Evolutionary conservation across 2,888 invertebrate species (phyloP).

Genomic region (Caenorhabditis uteleia): DNA sequence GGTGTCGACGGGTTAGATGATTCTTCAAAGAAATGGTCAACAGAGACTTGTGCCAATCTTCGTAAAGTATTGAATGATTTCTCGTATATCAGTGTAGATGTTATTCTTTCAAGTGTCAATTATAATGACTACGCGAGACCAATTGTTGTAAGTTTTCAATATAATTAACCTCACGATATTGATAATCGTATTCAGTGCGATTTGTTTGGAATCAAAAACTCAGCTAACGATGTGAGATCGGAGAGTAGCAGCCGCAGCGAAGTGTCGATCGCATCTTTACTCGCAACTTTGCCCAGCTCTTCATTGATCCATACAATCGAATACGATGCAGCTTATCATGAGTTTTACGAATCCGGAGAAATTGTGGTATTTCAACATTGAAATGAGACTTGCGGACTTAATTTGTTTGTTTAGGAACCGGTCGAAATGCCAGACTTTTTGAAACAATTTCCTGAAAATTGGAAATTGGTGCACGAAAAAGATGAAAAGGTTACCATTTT

Average conservation of each 20-base stretch:
- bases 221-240: not conserved
- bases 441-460: conserved; percentile 12
- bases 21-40: conserved; percentile 8
- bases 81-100: conserved; percentile 9
- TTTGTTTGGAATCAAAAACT: conserved; percentile 8
- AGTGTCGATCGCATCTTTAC: too few species aligned
- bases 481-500: conserved; percentile 5
- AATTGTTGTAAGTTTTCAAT: conserved; percentile 7
- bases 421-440: too few species aligned
- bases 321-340: conserved; percentile 17
- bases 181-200: not conserved
- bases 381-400: too few species aligned
- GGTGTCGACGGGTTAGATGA: not conserved
- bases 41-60: conserved; percentile 12
- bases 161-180: too few species aligned
- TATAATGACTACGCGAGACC: conserved; percentile 29
- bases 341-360: conserved; percentile 3
- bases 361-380: too few species aligned
- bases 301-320: too few species aligned
- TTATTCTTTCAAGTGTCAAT: conserved; percentile 13
- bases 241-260: too few species aligned
- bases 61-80: conserved; percentile 10
- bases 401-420: too few species aligned
- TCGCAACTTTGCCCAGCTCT: too few species aligned
- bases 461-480: conserved; percentile 4